These are phyloP conservation scores for Siniperca undulata DNA, from an alignment of 2,797 vertebrate species.

Conservation along the genomic window DNA sequence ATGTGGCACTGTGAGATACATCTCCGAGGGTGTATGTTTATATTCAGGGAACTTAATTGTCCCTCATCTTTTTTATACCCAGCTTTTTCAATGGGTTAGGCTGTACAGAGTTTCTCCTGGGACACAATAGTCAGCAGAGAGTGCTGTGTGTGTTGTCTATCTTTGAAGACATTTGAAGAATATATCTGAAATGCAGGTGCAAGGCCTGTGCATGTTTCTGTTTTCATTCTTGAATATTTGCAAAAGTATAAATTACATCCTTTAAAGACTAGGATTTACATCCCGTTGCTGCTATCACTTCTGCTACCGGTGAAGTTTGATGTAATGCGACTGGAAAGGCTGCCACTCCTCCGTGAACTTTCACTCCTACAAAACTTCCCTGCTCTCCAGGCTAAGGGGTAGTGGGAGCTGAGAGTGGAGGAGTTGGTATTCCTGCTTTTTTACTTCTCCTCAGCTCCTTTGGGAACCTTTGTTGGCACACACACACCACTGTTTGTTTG, in stretches of 20 bases:
- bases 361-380: slow-evolving; percentile 16
- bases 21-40: slow-evolving; percentile 33
- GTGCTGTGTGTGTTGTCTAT: slow-evolving; percentile 6
- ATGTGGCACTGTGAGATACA: slow-evolving; percentile 19
- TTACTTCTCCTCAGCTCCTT: slow-evolving; percentile 50
- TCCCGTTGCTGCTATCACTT: background rate
- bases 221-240: slow-evolving; percentile 40
- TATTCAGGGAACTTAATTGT: slow-evolving; percentile 47
- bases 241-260: slow-evolving; percentile 15
- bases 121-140: slow-evolving; percentile 32
- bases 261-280: slow-evolving; percentile 12
- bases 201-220: background rate
- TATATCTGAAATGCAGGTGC: background rate
- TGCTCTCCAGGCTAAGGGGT: slow-evolving; percentile 23
- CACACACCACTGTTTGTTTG: slow-evolving; percentile 68
- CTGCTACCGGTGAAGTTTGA: slow-evolving; percentile 19
- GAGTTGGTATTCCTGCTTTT: slow-evolving; percentile 44
- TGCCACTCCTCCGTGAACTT: slow-evolving; percentile 35
- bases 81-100: background rate
- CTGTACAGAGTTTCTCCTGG: slow-evolving; percentile 16
- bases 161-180: slow-evolving; percentile 31
- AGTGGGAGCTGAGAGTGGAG: slow-evolving; percentile 42
- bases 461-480: slow-evolving; percentile 68
- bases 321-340: slow-evolving; percentile 18
- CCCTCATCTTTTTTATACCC: slow-evolving; percentile 11